These are phyloP conservation scores for Pelosia muscerda DNA, from an alignment of 2,888 invertebrate genomes.

Conservation along the genomic window DNA sequence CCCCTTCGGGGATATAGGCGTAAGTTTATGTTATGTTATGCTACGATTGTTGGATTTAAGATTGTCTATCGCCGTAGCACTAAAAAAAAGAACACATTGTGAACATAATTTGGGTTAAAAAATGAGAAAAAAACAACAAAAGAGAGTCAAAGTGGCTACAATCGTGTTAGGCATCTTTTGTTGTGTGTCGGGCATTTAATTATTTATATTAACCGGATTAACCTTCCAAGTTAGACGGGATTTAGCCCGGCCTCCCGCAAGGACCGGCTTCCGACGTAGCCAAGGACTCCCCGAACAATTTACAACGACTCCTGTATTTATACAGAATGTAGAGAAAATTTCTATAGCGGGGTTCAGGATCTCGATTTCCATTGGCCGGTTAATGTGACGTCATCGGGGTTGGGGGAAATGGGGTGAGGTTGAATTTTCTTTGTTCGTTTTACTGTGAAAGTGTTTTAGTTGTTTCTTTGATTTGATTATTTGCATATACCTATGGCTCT, in stretches of 20 bases:
- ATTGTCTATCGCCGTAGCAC: no score
- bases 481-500: neutral
- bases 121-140: no score
- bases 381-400: slow-evolving; percentile 27
- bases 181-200: neutral
- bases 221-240: slow-evolving; percentile 52
- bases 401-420: neutral
- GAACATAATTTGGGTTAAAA: no score
- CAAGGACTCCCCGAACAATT: slow-evolving; percentile 64
- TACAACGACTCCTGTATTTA: slow-evolving; percentile 51
- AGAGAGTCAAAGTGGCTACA: slow-evolving; percentile 74
- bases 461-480: neutral
- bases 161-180: neutral
- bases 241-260: no score
- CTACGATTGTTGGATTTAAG: no score
- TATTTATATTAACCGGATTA: neutral
- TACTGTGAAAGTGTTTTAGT: neutral
- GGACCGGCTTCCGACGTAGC: slow-evolving; percentile 72
- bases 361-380: slow-evolving; percentile 32
- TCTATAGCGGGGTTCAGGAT: slow-evolving; percentile 61
- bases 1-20: no score
- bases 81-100: no score
- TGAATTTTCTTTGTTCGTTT: neutral
- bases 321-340: slow-evolving; percentile 51
- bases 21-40: no score